Evolutionary conservation across 1,140 invertebrate genomes (phyloP), one percentile per base, ranked within the genome.

Genomic region (Camponotus vicinus): DNA sequence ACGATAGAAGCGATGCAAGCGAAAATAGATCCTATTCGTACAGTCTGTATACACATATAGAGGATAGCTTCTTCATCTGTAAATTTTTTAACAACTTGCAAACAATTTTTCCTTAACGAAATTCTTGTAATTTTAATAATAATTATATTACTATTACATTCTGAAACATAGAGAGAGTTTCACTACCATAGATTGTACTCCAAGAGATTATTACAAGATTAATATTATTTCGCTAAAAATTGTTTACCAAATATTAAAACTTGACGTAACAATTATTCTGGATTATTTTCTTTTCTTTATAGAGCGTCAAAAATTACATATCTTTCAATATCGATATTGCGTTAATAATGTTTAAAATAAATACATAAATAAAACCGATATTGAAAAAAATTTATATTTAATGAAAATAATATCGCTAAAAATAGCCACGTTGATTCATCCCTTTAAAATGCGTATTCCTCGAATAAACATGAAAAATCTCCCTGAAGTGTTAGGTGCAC

Each of bases 401-500:
- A 61, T 13, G 21, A 75, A 59, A 75, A 34, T 70, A 61, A 4
- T 13, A 45, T 61, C 37, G 11, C 3, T 40, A 21, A 21, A 7
- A 15, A n/a, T 21, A 32, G 11, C 40, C 32, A 18, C 15, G 8
- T 61, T n/a, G 13, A 1, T 0, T 13, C 42, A 63, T 8, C 40
- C 40, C 18, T 45, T 42, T n/a, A n/a, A 52, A 49, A 45, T 2
- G 13, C 13, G 32, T 49, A 37, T 76, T 32, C 15, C 45, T 45
- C 42, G 32, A 37, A 76, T 84, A 21, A 55, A 37, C 49, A 66
- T 15, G 63, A 64, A 79, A 52, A 90, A 84, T 89, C 88, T 69
- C 52, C 69, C 66, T n/a, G 71, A 80, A 89, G 78, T 84, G 85
- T 75, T 87, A 84, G 27, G 27, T 27, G 27, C 89, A 90, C 88